These are phyloP conservation scores for Crypturellus undulatus DNA, from an alignment of 2,113 vertebrate species.

Conservation along the genomic window DNA sequence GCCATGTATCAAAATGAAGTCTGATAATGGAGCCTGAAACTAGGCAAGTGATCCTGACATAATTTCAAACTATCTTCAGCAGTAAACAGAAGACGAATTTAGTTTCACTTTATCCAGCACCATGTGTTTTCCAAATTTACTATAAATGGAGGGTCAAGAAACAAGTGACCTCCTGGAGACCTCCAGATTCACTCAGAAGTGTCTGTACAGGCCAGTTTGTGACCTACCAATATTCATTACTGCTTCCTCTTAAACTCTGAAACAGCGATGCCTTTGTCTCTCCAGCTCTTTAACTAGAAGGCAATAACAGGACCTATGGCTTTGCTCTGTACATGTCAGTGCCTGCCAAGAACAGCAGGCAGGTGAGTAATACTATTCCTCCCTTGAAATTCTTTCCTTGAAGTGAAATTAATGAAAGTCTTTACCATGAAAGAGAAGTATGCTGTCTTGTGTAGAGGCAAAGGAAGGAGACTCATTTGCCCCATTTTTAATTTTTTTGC, in stretches of 20 bases:
- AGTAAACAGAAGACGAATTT: neutral
- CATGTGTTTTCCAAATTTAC: neutral
- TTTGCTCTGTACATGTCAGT: neutral
- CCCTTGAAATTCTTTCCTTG: constrained; percentile 56
- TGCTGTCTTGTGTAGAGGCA: neutral
- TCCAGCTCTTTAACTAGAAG: neutral
- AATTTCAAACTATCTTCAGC: neutral
- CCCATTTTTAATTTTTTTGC: neutral
- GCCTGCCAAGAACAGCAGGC: constrained; percentile 55
- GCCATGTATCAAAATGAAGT: neutral
- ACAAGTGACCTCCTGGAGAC: constrained; percentile 24
- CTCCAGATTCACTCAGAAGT: constrained; percentile 11
- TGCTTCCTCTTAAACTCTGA: constrained; percentile 25
- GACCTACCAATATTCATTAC: constrained; percentile 29
- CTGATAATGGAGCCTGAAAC: neutral
- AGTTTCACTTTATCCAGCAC: neutral
- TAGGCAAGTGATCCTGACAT: neutral
- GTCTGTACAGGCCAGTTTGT: constrained; percentile 7
- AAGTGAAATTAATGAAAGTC: constrained; percentile 56
- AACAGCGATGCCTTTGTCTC: constrained; percentile 43
- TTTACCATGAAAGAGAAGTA: constrained; percentile 28
- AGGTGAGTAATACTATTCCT: constrained; percentile 53
- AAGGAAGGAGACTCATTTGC: neutral
- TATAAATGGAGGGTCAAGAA: neutral
- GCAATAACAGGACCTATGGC: constrained; percentile 39